A percentile compares a stretch with the other conserved stretches of the same genome.
These are phyloP conservation scores for Terebella lapidaria DNA, from an alignment of 2,888 invertebrate genomes.

Conservation along the genomic window DNA sequence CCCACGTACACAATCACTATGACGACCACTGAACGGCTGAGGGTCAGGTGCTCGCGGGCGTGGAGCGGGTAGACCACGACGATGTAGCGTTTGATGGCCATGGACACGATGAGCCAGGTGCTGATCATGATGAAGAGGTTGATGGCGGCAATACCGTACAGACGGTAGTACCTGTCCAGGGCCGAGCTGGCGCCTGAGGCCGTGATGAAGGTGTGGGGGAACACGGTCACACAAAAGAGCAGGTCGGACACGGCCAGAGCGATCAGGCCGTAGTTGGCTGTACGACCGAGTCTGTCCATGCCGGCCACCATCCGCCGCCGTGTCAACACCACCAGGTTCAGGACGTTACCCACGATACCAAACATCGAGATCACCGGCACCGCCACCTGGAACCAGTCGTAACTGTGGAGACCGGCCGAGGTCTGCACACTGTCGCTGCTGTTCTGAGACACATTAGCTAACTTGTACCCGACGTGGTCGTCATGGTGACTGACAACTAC, in stretches of 20 bases:
- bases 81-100: slow-evolving; percentile 70
- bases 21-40: slow-evolving; percentile 58
- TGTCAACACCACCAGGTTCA: slow-evolving; percentile 73
- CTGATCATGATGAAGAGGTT: slow-evolving; percentile 61
- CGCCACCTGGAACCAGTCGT: slow-evolving; percentile 51
- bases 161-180: slow-evolving; percentile 24
- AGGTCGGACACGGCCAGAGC: slow-evolving; percentile 74
- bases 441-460: too few species aligned
- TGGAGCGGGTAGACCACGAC: slow-evolving; percentile 71
- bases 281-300: slow-evolving; percentile 68
- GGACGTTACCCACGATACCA: slow-evolving; percentile 71
- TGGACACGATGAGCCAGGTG: slow-evolving; percentile 69
- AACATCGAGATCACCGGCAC: slow-evolving; percentile 67
- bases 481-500: too few species aligned
- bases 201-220: slow-evolving; percentile 55
- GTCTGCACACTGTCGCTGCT: too few species aligned
- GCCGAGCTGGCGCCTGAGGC: background rate
- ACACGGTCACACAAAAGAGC: slow-evolving; percentile 56
- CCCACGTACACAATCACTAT: slow-evolving; percentile 64
- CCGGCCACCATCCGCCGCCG: slow-evolving; percentile 52
- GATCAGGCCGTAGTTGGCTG: slow-evolving; percentile 69
- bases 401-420: background rate
- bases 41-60: slow-evolving; percentile 57
- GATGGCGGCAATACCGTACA: slow-evolving; percentile 39
- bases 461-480: too few species aligned